phyloP scores from a whole-genome alignment of 2,888 invertebrate genomes.

The Iselma pallidipennis region DNA sequence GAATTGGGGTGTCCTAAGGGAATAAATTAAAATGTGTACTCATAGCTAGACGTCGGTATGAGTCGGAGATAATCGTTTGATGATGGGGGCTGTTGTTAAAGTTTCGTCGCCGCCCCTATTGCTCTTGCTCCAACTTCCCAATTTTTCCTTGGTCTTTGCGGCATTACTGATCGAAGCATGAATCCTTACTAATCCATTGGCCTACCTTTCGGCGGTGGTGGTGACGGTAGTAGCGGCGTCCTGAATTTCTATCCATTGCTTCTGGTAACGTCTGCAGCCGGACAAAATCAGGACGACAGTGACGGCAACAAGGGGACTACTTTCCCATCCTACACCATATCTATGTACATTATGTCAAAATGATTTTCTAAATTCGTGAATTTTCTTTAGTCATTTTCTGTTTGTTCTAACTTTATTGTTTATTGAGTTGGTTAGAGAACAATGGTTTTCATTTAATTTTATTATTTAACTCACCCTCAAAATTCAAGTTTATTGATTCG shows the following conservation, averaged over 20 bases:
- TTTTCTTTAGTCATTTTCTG: not conserved
- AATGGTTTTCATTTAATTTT: not conserved
- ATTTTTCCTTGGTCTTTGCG: slow-evolving; percentile 9
- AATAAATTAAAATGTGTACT: not conserved
- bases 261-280: not conserved
- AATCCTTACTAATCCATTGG: slow-evolving; percentile 14
- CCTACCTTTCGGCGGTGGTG: slow-evolving; percentile 8
- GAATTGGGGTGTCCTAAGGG: not conserved
- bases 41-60: slow-evolving; percentile 8
- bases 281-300: not conserved
- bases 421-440: not conserved
- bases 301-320: too few relatives aligned
- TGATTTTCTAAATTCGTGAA: not conserved
- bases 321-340: not conserved
- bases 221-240: not conserved
- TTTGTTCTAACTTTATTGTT: not conserved
- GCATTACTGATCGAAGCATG: slow-evolving; percentile 8
- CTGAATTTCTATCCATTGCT: not conserved
- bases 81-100: slow-evolving; percentile 16
- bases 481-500: not conserved
- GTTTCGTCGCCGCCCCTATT: slow-evolving; percentile 14
- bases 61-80: slow-evolving; percentile 19
- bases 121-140: slow-evolving; percentile 12
- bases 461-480: not conserved
- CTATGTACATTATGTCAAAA: not conserved